Percentiles rank a stretch among this genome's conserved stretches.
Evolutionary conservation across 2,797 vertebrate genomes (phyloP).

Genomic region (Muraenolepis orangiensis): DNA sequence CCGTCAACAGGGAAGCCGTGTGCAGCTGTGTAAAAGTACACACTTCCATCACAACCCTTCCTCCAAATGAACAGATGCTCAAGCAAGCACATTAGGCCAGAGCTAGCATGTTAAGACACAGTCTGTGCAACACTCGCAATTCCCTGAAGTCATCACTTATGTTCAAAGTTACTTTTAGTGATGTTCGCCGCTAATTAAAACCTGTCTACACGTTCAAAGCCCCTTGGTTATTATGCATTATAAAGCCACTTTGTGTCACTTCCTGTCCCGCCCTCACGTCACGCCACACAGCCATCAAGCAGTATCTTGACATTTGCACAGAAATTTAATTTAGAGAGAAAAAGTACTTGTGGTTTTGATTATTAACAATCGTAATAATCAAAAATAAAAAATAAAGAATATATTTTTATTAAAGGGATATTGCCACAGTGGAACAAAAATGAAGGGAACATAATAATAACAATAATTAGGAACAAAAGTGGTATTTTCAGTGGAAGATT

Average conservation of each 20-base stretch:
- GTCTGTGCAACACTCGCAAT: not conserved
- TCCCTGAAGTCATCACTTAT: not conserved
- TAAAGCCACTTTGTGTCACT: not conserved
- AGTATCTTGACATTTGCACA: not conserved
- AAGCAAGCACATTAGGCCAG: not conserved
- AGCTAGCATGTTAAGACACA: not conserved
- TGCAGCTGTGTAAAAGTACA: conserved; percentile 10
- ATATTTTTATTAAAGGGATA: conserved; percentile 17
- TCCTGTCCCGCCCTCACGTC: not conserved
- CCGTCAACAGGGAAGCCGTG: not conserved
- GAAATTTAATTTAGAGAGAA: not conserved
- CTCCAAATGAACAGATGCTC: conserved; percentile 2
- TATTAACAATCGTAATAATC: not conserved
- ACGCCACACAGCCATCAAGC: not conserved
- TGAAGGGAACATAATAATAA: too few relatives aligned
- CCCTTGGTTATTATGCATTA: not conserved
- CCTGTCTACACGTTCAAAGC: not conserved
- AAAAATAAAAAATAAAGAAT: not conserved
- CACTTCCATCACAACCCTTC: not conserved
- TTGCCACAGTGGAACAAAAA: not conserved
- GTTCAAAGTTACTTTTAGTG: not conserved
- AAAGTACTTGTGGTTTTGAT: not conserved
- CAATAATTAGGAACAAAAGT: not conserved
- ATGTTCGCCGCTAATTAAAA: not conserved
- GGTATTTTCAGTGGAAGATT: not conserved